Conservation (phyloP, 1,140 invertebrate genomes). For the Saccostrea cuccullata region DNA sequence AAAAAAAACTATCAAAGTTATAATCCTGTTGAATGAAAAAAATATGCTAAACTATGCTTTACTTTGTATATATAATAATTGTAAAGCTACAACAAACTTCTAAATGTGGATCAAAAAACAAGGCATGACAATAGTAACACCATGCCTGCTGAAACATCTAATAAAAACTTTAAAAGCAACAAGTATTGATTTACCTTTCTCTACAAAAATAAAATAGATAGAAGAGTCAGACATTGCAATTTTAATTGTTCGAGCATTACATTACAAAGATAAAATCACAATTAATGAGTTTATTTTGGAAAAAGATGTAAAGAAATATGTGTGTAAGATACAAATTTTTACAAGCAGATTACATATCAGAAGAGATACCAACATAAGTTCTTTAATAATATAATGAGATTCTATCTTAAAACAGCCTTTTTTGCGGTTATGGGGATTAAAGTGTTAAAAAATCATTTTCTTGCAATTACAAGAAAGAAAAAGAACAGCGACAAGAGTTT, state of each 20-base stretch:
- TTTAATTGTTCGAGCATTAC: background rate
- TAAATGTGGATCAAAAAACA: background rate
- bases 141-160: conserved; percentile 32
- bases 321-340: background rate
- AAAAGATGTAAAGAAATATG: background rate
- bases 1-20: too few species aligned
- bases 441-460: too few species aligned
- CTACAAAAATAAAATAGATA: conserved; percentile 29
- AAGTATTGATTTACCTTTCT: conserved; percentile 24
- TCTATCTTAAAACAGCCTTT: too few species aligned
- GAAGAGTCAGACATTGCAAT: background rate
- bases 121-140: conserved; percentile 15
- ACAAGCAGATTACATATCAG: background rate
- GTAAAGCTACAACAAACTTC: conserved; percentile 19
- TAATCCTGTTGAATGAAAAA: background rate
- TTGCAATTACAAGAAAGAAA: too few species aligned
- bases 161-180: conserved; percentile 15
- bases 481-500: too few species aligned
- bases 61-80: background rate
- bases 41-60: background rate
- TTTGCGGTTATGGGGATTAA: too few species aligned
- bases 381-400: too few species aligned
- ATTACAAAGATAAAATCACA: background rate
- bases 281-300: background rate
- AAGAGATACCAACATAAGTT: too few species aligned